Evolutionary conservation across 1,140 invertebrate genomes (phyloP), one percentile per base, ranked within the genome.

Genomic region (Halesus radiatus): DNA sequence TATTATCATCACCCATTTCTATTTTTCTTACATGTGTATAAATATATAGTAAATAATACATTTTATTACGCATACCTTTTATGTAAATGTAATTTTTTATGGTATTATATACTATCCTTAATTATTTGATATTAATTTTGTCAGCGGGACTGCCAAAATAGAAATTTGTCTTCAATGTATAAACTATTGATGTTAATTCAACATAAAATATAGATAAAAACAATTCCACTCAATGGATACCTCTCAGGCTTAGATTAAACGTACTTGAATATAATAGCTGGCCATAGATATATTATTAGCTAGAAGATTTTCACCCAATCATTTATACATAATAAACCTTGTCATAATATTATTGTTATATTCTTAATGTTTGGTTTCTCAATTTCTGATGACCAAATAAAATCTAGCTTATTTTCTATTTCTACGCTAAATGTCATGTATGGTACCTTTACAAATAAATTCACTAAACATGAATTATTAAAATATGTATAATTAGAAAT

Each of bases 131-230:
- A 64, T 64, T 45, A 68, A n/a, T 68, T 68, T 68, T 68, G 64
- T 68, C 64, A 68, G 64, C 64, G 20, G 64, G 64, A 37, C 64
- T 68, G 64, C 22, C 26, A 68, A 68, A 32, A 68, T 45, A 37
- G 64, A 0, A 37, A 37, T 23, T 56, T 4, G n/a, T 56, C n/a
- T 45, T 45, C 37, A 45, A 45, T 45, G 10, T 45, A 45, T 45
- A 45, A 45, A 45, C 8, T 45, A 45, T 37, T 37, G 7, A 37
- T 6, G 37, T 1, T 45, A 45, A 45, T 45, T 45, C 37, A 45
- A 45, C 10, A 45, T 45, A 45, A 13, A 45, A 45, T 45, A 45
- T 45, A 45, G 8, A 45, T 45, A 45, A 45, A 45, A 45, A 45
- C 37, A 45, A 45, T 45, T 45, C 37, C 37, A 45, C 37, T 45